Base-by-base conservation (phyloP, 1,140 invertebrate genomes). In the Vanessa tameamea region DNA sequence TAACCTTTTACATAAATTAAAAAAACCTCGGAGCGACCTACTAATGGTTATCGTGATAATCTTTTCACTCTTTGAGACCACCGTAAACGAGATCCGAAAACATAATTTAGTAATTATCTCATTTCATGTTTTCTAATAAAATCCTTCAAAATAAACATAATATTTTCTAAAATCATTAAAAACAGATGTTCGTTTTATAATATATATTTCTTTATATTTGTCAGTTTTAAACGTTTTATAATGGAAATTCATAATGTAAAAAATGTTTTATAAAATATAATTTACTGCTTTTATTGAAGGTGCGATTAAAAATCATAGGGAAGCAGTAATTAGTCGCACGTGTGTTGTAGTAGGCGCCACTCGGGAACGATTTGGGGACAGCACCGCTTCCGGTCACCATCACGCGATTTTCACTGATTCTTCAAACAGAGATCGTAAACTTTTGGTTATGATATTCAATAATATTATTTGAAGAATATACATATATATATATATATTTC, bases 311-410 rank as follows among this genome's bases (percentile, higher is more conserved):
- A 78, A 80, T 78, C 72, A 72, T 78, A 63, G 78, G 76, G 73
- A 73, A 68, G 68, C 69, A 67, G 81, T 87, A 87, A 88, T 88
- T 88, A 88, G 82, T 73, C 59, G 78, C 87, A 86, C 87, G 85
- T 87, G 87, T 51, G 48, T 37, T 69, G 50, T 55, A 71, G 77
- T 81, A 75, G 72, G 73, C 80, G 76, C 76, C 71, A 78, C 79
- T 85, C 72, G 68, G 79, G 68, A 64, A 81, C 78, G 77, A 83
- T 85, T 84, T 84, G 82, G 83, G 86, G 86, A 84, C 79, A 76
- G 59, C 69, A 75, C 55, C 66, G 75, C 77, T 88, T 88, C 87
- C 87, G 86, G 83, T 81, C 57, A 47, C 69, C 14, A 68, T 78
- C 83, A 87, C 85, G 87, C 87, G 78, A 88, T 86, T 81, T 81